These are phyloP conservation scores for Lampropteryx suffumata DNA, from an alignment of 2,888 invertebrate species.

Conservation along the genomic window DNA sequence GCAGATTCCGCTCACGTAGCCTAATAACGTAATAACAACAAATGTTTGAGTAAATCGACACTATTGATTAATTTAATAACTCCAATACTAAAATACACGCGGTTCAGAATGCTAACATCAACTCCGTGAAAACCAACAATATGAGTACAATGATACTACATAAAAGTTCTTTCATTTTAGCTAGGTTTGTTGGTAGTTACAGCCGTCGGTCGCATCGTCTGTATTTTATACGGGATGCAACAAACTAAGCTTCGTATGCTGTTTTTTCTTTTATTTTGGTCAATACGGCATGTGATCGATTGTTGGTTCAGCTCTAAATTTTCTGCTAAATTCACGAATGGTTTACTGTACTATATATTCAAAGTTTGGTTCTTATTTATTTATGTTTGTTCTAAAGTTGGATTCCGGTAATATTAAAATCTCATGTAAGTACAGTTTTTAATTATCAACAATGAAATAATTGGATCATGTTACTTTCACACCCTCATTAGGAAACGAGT, in stretches of 20 bases:
- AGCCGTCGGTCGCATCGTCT: constrained; percentile 9
- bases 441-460: constrained; percentile 13
- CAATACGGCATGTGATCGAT: constrained; percentile 14
- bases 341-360: neutral
- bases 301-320: constrained; percentile 20
- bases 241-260: constrained; percentile 19
- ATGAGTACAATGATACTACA: constrained; percentile 19
- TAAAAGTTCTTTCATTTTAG: constrained; percentile 23
- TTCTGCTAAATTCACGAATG: constrained; percentile 12
- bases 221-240: constrained; percentile 25
- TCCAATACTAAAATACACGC: constrained; percentile 1
- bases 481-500: constrained; percentile 25
- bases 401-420: neutral
- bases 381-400: neutral
- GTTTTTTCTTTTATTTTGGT: constrained; percentile 15
- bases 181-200: constrained; percentile 13
- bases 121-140: neutral
- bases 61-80: constrained; percentile 16
- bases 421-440: neutral
- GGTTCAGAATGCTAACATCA: constrained; percentile 4
- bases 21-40: constrained; percentile 29
- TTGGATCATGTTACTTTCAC: constrained; percentile 2
- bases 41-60: constrained; percentile 16
- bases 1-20: constrained; percentile 22
- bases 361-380: neutral